Evolutionary conservation across 2,888 invertebrate genomes (phyloP).

Genomic region (Dichetophora obliterata): DNA sequence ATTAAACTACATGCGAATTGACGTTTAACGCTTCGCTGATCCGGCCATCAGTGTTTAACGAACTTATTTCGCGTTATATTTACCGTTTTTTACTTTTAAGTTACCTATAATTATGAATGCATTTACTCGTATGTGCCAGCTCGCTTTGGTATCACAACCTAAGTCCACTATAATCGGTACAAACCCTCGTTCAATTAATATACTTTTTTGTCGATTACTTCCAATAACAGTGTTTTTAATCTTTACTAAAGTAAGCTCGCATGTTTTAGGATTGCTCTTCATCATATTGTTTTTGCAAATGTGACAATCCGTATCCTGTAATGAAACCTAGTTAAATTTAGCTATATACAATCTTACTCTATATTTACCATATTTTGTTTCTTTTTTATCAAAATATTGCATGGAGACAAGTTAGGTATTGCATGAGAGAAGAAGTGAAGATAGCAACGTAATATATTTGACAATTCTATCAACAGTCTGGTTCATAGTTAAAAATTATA

Average conservation of each 20-base stretch:
- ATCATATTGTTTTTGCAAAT: conserved; percentile 35
- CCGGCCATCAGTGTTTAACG: no score
- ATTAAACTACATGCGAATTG: no score
- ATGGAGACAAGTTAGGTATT: no score
- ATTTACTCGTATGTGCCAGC: conserved; percentile 36
- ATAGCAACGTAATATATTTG: no score
- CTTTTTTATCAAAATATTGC: no score
- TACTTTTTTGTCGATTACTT: conserved; percentile 45
- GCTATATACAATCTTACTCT: background rate
- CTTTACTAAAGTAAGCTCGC: conserved; percentile 35
- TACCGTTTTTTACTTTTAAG: background rate
- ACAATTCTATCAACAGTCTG: no score
- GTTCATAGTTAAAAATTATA: no score
- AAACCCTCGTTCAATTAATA: conserved; percentile 39
- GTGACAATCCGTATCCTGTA: conserved; percentile 43
- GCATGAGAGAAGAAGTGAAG: no score
- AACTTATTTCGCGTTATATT: background rate
- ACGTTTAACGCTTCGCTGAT: no score
- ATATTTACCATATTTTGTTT: background rate
- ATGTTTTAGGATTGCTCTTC: conserved; percentile 29
- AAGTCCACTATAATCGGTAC: conserved; percentile 43
- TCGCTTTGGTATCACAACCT: conserved; percentile 37
- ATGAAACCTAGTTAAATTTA: background rate
- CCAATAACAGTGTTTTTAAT: conserved; percentile 47
- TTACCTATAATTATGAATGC: conserved; percentile 45